A percentile compares a stretch with the other conserved stretches of the same genome.
Evolutionary conservation across 2,797 vertebrate species (phyloP).

Genomic region (Ptychadena robeensis): DNA sequence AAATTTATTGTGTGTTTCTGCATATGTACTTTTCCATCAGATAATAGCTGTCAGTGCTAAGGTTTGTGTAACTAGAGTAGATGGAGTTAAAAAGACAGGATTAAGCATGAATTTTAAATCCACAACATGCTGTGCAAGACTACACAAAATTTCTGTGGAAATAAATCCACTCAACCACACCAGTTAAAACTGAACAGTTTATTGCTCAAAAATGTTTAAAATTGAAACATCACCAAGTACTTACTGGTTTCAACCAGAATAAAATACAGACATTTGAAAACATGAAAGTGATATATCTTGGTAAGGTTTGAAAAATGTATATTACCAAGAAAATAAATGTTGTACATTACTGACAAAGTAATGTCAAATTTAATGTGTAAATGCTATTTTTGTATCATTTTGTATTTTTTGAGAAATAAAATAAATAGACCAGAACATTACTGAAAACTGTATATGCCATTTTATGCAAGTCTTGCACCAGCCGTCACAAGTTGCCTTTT

Average conservation of each 20-base stretch:
- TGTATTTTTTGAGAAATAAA: background rate
- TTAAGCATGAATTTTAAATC: too few species aligned
- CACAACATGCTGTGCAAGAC: too few species aligned
- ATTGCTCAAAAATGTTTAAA: slow-evolving; percentile 58
- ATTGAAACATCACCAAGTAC: slow-evolving; percentile 55
- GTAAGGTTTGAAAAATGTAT: slow-evolving; percentile 32
- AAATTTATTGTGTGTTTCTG: too few species aligned
- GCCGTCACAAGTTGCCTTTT: slow-evolving; percentile 5
- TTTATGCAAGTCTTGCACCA: slow-evolving; percentile 28
- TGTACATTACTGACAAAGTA: slow-evolving; percentile 1
- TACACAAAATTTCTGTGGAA: background rate
- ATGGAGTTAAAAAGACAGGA: too few species aligned
- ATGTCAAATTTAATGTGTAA: background rate
- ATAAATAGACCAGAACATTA: background rate
- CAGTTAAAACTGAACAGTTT: slow-evolving; percentile 56
- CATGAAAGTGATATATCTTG: slow-evolving; percentile 46
- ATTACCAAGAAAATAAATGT: slow-evolving; percentile 27
- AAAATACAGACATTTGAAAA: slow-evolving; percentile 59
- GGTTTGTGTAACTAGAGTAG: too few species aligned
- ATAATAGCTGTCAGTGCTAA: too few species aligned
- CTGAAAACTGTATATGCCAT: background rate
- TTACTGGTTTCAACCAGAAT: slow-evolving; percentile 45
- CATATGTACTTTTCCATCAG: too few species aligned
- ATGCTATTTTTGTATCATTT: background rate
- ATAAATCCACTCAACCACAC: slow-evolving; percentile 14